Evolutionary conservation across 92 coral and sea anemone genomes (phyloP).

Genomic region (Desmophyllum pertusum): DNA sequence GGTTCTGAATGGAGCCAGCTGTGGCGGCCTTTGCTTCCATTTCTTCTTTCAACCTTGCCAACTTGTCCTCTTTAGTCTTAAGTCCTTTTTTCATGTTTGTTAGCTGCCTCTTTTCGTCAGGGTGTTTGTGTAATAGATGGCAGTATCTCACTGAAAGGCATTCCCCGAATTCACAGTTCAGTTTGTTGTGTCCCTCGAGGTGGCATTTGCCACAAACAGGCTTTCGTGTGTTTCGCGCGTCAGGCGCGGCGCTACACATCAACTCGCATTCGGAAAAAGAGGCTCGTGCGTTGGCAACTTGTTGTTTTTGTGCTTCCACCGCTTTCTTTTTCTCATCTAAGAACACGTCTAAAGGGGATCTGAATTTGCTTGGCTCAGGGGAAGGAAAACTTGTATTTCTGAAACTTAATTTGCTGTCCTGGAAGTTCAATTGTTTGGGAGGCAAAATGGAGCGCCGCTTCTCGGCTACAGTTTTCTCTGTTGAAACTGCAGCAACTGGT

Average conservation of each 20-base stretch:
- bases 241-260: too few relatives aligned
- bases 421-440: too few relatives aligned
- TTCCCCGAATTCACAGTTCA: conserved; percentile 28
- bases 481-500: too few relatives aligned
- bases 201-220: conserved; percentile 27
- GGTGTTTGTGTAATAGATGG: conserved; percentile 33
- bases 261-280: too few relatives aligned
- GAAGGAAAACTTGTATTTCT: too few relatives aligned
- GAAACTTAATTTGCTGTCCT: too few relatives aligned
- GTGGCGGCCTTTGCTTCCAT: too few relatives aligned
- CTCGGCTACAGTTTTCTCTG: too few relatives aligned
- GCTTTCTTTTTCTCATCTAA: not conserved
- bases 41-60: conserved; percentile 8
- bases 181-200: conserved; percentile 33
- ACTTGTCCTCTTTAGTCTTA: conserved; percentile 19
- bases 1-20: conserved; percentile 19
- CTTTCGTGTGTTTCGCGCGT: not conserved
- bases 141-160: too few relatives aligned
- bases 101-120: conserved; percentile 22
- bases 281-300: not conserved
- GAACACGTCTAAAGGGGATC: too few relatives aligned
- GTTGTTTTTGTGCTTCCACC: not conserved
- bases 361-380: too few relatives aligned
- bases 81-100: conserved; percentile 31
- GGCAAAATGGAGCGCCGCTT: too few relatives aligned